Conservation (phyloP, 2,888 invertebrate genomes). For the Carcina quercana region DNA sequence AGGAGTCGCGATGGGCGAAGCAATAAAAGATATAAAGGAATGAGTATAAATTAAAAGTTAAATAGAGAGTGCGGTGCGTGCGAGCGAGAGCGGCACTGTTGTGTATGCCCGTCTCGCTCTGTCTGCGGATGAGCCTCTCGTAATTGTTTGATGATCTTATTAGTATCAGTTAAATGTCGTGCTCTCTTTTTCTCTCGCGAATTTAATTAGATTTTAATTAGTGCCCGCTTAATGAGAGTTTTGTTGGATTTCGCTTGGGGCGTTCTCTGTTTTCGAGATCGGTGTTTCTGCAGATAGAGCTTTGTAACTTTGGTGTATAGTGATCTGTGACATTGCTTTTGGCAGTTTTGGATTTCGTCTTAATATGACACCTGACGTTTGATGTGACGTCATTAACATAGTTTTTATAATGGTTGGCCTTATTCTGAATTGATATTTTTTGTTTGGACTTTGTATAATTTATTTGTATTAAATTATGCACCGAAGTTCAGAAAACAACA, state of each 20-base stretch:
- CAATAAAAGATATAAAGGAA: conserved; percentile 76
- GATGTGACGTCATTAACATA: too few species aligned
- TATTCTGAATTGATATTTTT: too few species aligned
- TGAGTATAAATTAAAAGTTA: conserved; percentile 76
- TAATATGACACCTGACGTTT: too few species aligned
- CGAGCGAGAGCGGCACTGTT: conserved; percentile 31
- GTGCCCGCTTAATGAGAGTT: conserved; percentile 61
- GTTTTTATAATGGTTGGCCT: too few species aligned
- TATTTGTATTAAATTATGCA: too few species aligned
- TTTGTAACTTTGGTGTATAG: background rate
- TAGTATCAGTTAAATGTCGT: conserved; percentile 74
- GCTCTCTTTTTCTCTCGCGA: conserved; percentile 68
- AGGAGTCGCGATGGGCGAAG: conserved; percentile 74
- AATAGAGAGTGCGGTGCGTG: conserved; percentile 58
- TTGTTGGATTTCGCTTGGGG: conserved; percentile 41
- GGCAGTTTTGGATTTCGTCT: too few species aligned
- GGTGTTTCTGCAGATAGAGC: background rate
- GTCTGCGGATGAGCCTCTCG: conserved; percentile 48
- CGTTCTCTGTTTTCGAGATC: conserved; percentile 31
- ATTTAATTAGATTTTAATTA: conserved; percentile 74
- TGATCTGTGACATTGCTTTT: background rate
- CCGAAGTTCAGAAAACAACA: too few species aligned
- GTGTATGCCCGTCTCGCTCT: conserved; percentile 26
- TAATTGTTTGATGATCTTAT: conserved; percentile 76
- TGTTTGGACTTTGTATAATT: too few species aligned